These are phyloP conservation scores for Lophotis ruficrista DNA, from an alignment of 2,113 vertebrate species.

Conservation along the genomic window DNA sequence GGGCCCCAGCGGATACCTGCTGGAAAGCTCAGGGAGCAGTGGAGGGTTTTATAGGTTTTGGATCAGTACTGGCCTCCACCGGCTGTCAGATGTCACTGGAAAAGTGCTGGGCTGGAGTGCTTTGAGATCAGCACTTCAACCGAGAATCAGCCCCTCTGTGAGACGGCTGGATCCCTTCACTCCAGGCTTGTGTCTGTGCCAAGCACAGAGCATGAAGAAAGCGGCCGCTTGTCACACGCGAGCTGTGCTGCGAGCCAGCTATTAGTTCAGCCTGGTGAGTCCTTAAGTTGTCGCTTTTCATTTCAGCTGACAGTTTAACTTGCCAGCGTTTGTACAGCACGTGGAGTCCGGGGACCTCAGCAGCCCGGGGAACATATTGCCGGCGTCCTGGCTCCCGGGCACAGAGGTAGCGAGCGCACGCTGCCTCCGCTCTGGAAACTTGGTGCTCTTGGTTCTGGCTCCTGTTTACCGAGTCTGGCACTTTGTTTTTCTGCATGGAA, in stretches of 20 bases:
- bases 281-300: neutral
- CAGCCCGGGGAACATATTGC: accelerated
- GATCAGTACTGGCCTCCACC: neutral
- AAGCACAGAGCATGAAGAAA: neutral
- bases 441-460: neutral
- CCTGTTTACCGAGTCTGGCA: neutral
- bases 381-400: neutral
- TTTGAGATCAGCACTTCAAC: neutral
- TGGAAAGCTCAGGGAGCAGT: neutral
- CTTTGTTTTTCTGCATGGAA: neutral
- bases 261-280: neutral
- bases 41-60: neutral
- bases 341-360: neutral
- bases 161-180: neutral
- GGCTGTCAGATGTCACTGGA: neutral
- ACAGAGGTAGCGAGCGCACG: neutral
- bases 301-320: neutral
- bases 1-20: accelerated
- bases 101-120: neutral
- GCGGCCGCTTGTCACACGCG: neutral
- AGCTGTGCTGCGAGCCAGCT: neutral
- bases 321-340: neutral
- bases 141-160: neutral
- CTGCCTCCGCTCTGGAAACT: neutral
- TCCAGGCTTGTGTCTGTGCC: neutral